Evolutionary conservation across 2,888 invertebrate genomes (phyloP).

Genomic region (Leucoma salicis): DNA sequence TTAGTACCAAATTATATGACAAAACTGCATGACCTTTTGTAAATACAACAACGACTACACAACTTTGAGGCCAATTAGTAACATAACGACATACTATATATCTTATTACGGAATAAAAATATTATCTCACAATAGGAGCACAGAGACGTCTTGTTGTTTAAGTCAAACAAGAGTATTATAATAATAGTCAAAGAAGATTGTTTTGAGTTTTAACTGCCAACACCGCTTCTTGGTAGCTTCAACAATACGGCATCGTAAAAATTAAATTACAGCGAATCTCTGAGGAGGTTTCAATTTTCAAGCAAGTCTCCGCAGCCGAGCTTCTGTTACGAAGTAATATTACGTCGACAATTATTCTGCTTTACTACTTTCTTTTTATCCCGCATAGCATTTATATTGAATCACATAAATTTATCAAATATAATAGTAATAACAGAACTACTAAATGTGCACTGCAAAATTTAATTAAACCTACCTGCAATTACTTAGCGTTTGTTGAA

Average conservation of each 20-base stretch:
- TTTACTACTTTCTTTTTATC: constrained; percentile 12
- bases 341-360: constrained; percentile 36
- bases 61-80: constrained; percentile 24
- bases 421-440: constrained; percentile 12
- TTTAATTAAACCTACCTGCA: constrained; percentile 24
- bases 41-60: constrained; percentile 22
- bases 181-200: constrained; percentile 40
- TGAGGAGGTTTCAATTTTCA: constrained; percentile 67
- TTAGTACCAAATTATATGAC: background rate
- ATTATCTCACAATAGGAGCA: constrained; percentile 7
- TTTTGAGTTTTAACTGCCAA: constrained; percentile 59
- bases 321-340: constrained; percentile 63
- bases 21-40: constrained; percentile 8
- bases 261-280: constrained; percentile 72
- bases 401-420: constrained; percentile 15
- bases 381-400: constrained; percentile 16
- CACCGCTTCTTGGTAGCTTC: constrained; percentile 53
- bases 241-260: constrained; percentile 70
- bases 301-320: constrained; percentile 50
- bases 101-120: constrained; percentile 15
- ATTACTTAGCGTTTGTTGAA: constrained; percentile 30
- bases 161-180: constrained; percentile 25
- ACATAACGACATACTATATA: constrained; percentile 19
- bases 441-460: constrained; percentile 16
- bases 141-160: constrained; percentile 21